Evolutionary conservation across 2,797 vertebrate species (phyloP).

Genomic region (Xyrichtys novacula): DNA sequence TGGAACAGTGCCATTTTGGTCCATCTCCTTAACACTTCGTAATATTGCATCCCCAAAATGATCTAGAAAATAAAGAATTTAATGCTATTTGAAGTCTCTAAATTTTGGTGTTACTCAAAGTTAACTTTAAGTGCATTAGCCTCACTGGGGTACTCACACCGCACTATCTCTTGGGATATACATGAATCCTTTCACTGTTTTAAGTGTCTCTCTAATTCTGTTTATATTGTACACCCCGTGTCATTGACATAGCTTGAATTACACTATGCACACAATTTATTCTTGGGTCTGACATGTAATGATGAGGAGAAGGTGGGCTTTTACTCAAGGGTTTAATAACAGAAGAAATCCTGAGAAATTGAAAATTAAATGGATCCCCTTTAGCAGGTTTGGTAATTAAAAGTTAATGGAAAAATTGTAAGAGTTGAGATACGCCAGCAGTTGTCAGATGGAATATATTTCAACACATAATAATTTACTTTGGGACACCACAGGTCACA

Average conservation of each 20-base stretch:
- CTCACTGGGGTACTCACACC: too few species aligned
- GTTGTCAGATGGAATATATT: slow-evolving; percentile 62
- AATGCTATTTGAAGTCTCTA: too few species aligned
- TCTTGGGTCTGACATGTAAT: slow-evolving; percentile 48
- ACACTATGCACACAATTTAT: slow-evolving; percentile 11
- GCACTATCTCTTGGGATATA: too few species aligned
- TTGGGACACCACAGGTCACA: slow-evolving; percentile 50
- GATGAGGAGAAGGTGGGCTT: slow-evolving; percentile 43
- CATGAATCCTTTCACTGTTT: too few species aligned
- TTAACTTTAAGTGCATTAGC: too few species aligned
- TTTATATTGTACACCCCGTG: neutral
- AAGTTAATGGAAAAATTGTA: slow-evolving; percentile 66
- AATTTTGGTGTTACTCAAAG: too few species aligned
- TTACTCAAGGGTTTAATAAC: slow-evolving; percentile 70
- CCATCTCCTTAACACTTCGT: too few species aligned
- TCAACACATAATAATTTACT: slow-evolving; percentile 61
- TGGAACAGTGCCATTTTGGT: too few species aligned
- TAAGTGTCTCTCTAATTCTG: too few species aligned
- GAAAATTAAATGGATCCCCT: slow-evolving; percentile 71
- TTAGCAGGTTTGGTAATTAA: slow-evolving; percentile 73
- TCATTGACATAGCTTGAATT: neutral
- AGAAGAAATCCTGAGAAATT: slow-evolving; percentile 66
- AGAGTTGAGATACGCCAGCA: slow-evolving; percentile 48
- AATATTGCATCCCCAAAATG: too few species aligned
- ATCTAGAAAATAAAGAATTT: too few species aligned